These are phyloP conservation scores for Perca fluviatilis DNA, from an alignment of 2,113 vertebrate genomes.

Conservation along the genomic window DNA sequence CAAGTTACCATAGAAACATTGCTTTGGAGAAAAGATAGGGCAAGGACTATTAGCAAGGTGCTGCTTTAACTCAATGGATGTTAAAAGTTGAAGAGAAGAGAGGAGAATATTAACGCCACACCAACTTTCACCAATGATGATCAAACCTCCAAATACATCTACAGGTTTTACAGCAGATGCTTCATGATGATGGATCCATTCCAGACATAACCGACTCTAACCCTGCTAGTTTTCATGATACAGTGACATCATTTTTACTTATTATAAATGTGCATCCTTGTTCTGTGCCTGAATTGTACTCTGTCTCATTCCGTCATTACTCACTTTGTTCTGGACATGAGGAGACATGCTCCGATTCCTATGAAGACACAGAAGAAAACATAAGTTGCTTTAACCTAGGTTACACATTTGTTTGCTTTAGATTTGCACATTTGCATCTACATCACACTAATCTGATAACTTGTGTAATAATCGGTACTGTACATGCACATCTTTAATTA, in stretches of 20 bases:
- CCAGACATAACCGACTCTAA: neutral
- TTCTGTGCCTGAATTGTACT: neutral
- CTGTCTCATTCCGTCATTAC: conserved; percentile 68
- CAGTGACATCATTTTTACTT: neutral
- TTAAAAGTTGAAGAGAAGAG: neutral
- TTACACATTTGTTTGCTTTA: neutral
- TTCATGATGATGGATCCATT: neutral
- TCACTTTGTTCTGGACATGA: conserved; percentile 89
- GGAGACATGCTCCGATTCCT: conserved; percentile 86
- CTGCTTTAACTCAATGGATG: neutral
- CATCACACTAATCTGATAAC: neutral
- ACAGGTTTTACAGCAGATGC: neutral
- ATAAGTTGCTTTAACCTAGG: neutral
- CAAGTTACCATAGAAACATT: conserved; percentile 4
- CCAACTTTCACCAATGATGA: neutral
- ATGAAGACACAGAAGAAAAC: conserved; percentile 55
- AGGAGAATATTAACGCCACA: neutral
- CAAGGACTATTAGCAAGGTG: neutral
- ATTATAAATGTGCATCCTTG: neutral
- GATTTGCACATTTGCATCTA: neutral
- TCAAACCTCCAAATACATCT: neutral
- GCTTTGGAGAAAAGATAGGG: neutral
- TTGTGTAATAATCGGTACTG: neutral
- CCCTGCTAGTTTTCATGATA: neutral
- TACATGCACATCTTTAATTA: neutral